Evolutionary conservation across 2,888 invertebrate genomes (phyloP), one percentile per base, ranked within the genome.

Genomic region (Notodonta dromedarius): DNA sequence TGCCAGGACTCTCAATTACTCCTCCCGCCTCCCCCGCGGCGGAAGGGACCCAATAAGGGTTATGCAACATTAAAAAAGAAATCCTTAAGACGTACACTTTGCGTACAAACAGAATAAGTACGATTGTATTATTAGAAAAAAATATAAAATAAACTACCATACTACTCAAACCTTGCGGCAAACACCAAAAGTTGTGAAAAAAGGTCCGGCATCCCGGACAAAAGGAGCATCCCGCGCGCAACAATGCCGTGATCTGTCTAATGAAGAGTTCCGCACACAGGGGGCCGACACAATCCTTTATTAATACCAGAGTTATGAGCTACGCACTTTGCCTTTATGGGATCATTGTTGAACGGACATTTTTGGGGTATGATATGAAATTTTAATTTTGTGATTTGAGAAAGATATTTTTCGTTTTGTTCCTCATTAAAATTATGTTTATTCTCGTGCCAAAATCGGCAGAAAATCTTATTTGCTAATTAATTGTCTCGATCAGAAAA

Each of bases 211-310:
- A 84, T 81, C 80, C 70, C 75, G 76, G 75, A 83, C 84, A 85
- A 88, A 84, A 85, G 85, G 82, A 77, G 71, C 70, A 76, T 77
- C 77, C 79, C 78, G 72, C 83, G 77, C 85, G 80, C 85, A 89
- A 89, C 91, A 89, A 88, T 85, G 86, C 87, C 84, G 84, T 89
- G 90, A 91, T 91, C 89, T 83, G 80, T 88, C 89, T 92, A 92
- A 92, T 92, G 91, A 92, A 91, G 90, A 91, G 90, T 90, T 91
- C 87, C 87, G 87, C 85, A 89, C 87, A 91, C 91, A 91, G 89
- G 90, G 88, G 87, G 78, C 79, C 80, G 79, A 71, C 84, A 84
- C 82, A 80, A 86, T 87, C 87, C 85, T 85, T 88, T 90, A 91
- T 89, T 91, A 90, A 90, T 89, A 85, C 82, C 82, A 77, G 75